A percentile compares a stretch with the other conserved stretches of the same genome.
phyloP scores from a whole-genome alignment of 92 coral and sea anemone species.

The Bergia puertoricense region DNA sequence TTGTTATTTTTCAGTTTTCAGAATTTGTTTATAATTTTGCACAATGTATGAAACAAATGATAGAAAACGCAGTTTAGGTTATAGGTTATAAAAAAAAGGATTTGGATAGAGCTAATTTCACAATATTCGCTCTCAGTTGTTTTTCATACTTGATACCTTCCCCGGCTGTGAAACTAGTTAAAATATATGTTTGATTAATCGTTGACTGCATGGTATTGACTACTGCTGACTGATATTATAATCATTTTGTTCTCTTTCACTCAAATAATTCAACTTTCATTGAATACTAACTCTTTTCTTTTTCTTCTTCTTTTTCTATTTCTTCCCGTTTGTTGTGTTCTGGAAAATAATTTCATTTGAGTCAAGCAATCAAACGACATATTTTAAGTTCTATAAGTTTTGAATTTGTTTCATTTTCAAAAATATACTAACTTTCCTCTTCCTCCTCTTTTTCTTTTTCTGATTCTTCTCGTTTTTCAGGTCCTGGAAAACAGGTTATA shows the following conservation, averaged over 20 bases:
- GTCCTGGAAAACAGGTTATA: neutral
- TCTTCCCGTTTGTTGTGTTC: neutral
- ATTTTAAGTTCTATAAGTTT: neutral
- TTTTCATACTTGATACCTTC: neutral
- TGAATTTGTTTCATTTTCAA: neutral
- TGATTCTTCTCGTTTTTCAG: conserved; percentile 30
- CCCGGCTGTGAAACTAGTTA: neutral
- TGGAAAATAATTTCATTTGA: neutral
- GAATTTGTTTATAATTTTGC: too few species aligned
- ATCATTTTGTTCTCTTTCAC: too few species aligned
- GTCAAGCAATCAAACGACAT: neutral
- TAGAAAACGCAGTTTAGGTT: too few species aligned
- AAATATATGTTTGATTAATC: too few species aligned
- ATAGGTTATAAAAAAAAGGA: neutral
- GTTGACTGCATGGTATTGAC: too few species aligned
- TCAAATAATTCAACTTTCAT: too few species aligned
- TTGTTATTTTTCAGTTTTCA: too few species aligned
- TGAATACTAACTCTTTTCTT: neutral
- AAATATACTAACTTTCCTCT: conserved; percentile 37
- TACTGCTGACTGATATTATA: too few species aligned
- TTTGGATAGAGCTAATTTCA: too few species aligned
- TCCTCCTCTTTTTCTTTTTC: conserved; percentile 4
- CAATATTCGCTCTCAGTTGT: neutral
- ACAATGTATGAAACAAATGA: too few species aligned
- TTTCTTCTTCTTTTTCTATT: neutral